Base-by-base conservation (phyloP, 1,140 invertebrate species). In the Mylabris phalerata region DNA sequence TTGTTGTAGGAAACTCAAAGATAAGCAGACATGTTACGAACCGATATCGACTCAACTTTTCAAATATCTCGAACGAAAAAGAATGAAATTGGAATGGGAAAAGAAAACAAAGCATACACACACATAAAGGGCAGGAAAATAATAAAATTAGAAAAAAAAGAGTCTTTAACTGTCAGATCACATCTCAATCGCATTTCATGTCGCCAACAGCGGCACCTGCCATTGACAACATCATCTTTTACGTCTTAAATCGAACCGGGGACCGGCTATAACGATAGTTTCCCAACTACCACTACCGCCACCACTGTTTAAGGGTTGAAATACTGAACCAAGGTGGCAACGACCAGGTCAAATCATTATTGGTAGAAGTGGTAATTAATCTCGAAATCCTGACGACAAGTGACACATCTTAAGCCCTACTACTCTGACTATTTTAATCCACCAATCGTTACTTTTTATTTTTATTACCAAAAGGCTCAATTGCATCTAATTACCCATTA, bases 221-320 rank as follows among this genome's bases (percentile, higher is more conserved):
- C 51, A 54, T 49, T 62, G 61, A 62, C 61, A 62, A 62, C 61
- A 62, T 62, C 61, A 62, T 62, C 61, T 52, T 61, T 64, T 64
- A 61, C 62, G 58, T 64, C 62, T 58, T 60, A 61, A 59, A 61
- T 57, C 59, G 61, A 62, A 62, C 56, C 25, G 25, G 42, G 48
- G 40, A 24, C 43, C 9, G 41, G 44, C 42, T 50, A 42, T 10
- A 42, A 42, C 9, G 41, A 42, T 10, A 10, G 41, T 42, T 11
- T 42, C 3, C 3, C 4, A n/a, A 42, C 41, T 42, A 42, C 9
- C 10, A 9, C 41, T 10, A 11, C 26, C 27, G 38, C 38, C 26
- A 46, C 50, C 43, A 47, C 44, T 39, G 57, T 44, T 41, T 32
- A 25, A 45, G 41, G 42, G 40, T 25, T 13, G 39, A 9, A 9